Base-by-base conservation (phyloP, 2,113 vertebrate genomes). In the Mirounga angustirostris region DNA sequence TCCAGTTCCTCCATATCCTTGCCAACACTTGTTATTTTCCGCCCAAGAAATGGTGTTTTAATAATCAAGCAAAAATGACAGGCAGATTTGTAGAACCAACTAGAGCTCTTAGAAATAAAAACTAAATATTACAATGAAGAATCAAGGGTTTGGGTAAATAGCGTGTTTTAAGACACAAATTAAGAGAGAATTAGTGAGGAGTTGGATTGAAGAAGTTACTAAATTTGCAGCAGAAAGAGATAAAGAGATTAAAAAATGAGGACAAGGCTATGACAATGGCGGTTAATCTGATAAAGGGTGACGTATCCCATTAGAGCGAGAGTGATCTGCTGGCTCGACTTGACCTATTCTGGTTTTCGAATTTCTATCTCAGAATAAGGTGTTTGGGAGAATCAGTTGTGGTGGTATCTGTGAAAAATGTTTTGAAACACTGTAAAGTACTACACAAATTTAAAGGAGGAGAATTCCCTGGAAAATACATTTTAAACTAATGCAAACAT, bases 401-500 rank as follows among this genome's bases (percentile, higher is more conserved):
- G 54, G 28, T 65, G 46, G 26, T 63, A 43, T 12, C 30, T 92
- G 59, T 65, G 65, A 65, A 84, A 88, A 88, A 65, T 74, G 30
- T 76, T 74, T 88, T 58, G 76, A 76, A 96, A 89, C 15, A 4
- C 24, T 85, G 5, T 43, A n/a, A 71, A 24, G 3, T 94, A 50
- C 28, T 52, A 33, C 14, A 83, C 43, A 84, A 54, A 85, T 30
- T 36, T 85, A 71, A 95, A 19, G 50, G 43, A 63, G n/a, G 61
- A 7, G 19, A 81, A 52, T 69, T 82, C 92, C 92, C 67, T 92
- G 56, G 79, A 94, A 95, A 83, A 85, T 69, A 21, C 5, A 24
- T 63, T 71, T 94, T 61, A 94, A 94, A 59, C 26, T 69, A 79
- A 67, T 82, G 40, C 91, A 80, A 91, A 69, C 22, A 69, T 7